These are phyloP conservation scores for Chrysolina oricalcia DNA, from an alignment of 2,888 invertebrate genomes.

Conservation along the genomic window DNA sequence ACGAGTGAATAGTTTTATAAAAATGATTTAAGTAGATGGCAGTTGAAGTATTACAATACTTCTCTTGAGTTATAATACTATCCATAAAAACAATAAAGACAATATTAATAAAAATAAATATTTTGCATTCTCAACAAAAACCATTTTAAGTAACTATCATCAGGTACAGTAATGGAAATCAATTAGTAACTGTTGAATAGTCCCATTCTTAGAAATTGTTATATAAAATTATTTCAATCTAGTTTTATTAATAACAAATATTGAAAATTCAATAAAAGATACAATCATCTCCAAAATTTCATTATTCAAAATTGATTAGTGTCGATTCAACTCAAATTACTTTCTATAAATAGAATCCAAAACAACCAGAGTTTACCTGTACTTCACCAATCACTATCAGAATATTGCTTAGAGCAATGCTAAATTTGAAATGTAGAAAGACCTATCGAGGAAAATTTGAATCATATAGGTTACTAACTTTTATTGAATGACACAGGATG, in stretches of 20 bases:
- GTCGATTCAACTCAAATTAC: too few species aligned
- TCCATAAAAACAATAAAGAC: constrained; percentile 55
- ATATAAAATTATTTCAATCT: neutral
- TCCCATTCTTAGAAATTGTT: constrained; percentile 7
- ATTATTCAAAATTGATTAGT: too few species aligned
- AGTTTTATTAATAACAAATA: neutral
- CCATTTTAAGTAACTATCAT: constrained; percentile 55
- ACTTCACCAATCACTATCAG: too few species aligned
- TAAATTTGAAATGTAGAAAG: too few species aligned
- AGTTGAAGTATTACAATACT: constrained; percentile 57
- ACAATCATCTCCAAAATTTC: too few species aligned
- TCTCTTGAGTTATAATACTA: constrained; percentile 51
- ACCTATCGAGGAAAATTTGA: too few species aligned
- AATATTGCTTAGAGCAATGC: too few species aligned
- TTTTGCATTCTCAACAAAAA: constrained; percentile 56
- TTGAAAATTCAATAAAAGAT: too few species aligned
- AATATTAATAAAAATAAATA: constrained; percentile 59
- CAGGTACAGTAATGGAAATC: constrained; percentile 60
- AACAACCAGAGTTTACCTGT: too few species aligned
- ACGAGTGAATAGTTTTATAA: constrained; percentile 43
- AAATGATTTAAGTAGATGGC: constrained; percentile 57
- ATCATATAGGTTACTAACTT: too few species aligned
- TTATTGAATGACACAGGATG: too few species aligned
- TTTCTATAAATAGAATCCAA: too few species aligned
- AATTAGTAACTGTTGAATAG: constrained; percentile 36